phyloP scores from a whole-genome alignment of 2,888 invertebrate genomes.

The Harpagoxenus sublaevis region DNA sequence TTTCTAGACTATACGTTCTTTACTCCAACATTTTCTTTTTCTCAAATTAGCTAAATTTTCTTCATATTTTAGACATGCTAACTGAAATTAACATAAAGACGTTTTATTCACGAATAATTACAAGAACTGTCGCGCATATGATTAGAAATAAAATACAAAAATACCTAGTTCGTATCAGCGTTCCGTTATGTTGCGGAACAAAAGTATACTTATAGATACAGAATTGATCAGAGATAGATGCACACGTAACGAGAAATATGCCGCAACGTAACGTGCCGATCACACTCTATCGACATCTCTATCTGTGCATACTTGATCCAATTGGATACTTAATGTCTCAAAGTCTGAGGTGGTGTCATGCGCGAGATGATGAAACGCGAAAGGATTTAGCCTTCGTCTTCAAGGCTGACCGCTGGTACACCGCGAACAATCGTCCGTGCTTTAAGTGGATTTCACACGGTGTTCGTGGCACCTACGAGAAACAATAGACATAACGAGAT shows the following conservation, averaged over 20 bases:
- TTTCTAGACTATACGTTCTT: not conserved
- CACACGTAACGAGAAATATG: not conserved
- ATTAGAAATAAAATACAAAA: not conserved
- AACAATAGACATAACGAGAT: not conserved
- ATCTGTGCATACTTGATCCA: slow-evolving; percentile 56
- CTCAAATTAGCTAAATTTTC: not conserved
- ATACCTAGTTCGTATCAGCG: not conserved
- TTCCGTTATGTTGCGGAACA: not conserved
- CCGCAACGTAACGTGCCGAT: not conserved
- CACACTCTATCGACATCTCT: slow-evolving; percentile 9
- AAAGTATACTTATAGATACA: not conserved
- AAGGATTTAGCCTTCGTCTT: slow-evolving; percentile 83
- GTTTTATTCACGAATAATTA: not conserved
- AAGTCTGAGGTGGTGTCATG: slow-evolving; percentile 73
- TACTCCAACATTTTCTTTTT: not conserved
- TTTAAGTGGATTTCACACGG: slow-evolving; percentile 67
- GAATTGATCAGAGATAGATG: not conserved
- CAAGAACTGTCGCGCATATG: not conserved
- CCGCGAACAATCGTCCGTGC: slow-evolving; percentile 69
- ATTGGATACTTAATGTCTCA: slow-evolving; percentile 60
- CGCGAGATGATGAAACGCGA: slow-evolving; percentile 82
- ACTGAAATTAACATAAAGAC: not conserved
- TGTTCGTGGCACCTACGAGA: slow-evolving; percentile 9
- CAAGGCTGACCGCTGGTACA: slow-evolving; percentile 80
- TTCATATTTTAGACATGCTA: not conserved